Conservation (phyloP, 2,888 invertebrate species). For the Tetanocera ferruginea region DNA sequence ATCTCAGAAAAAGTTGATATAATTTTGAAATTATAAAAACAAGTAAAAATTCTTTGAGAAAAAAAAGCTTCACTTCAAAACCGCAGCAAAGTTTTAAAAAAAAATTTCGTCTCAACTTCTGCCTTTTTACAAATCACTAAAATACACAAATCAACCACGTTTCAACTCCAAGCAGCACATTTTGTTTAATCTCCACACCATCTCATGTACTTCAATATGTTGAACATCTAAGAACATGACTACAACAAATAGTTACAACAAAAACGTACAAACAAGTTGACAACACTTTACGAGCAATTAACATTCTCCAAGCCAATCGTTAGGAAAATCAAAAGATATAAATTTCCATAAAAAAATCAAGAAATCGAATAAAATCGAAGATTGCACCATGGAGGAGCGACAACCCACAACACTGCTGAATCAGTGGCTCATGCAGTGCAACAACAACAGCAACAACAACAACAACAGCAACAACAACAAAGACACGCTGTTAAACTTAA, state of each 20-base stretch:
- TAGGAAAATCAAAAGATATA: background rate
- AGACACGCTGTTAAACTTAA: background rate
- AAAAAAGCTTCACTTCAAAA: too few relatives aligned
- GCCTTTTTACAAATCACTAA: background rate
- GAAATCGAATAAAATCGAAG: background rate
- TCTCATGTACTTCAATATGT: background rate
- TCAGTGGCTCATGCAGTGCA: too few relatives aligned
- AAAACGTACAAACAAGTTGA: background rate
- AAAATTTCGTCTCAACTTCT: too few relatives aligned
- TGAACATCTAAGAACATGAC: background rate
- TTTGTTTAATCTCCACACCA: background rate
- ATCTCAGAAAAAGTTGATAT: too few relatives aligned
- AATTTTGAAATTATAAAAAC: too few relatives aligned
- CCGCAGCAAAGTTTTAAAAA: too few relatives aligned
- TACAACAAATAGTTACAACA: too few relatives aligned
- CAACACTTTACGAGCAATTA: constrained; percentile 23
- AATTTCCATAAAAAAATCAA: background rate
- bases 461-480: background rate
- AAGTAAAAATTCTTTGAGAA: too few relatives aligned
- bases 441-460: background rate
- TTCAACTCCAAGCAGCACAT: background rate
- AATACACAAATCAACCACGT: background rate
- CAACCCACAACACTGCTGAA: background rate
- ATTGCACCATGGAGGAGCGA: background rate
- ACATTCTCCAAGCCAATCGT: background rate